Evolutionary conservation across 2,888 invertebrate species (phyloP).

Genomic region (Diplazon laetatorius): DNA sequence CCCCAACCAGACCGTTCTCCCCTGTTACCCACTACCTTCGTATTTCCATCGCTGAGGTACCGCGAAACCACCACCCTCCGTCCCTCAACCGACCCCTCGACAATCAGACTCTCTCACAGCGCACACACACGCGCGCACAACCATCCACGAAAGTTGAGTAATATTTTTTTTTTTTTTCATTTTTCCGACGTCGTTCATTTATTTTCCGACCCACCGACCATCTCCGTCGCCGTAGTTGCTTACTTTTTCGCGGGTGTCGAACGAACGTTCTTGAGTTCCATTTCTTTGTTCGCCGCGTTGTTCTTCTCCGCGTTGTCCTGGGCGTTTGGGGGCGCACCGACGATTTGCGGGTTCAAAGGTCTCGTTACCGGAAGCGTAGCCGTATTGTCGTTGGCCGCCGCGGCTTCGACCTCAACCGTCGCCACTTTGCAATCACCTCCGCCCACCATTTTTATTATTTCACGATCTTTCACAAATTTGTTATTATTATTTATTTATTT

Average conservation of each 20-base stretch:
- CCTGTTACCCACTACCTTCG: slow-evolving; percentile 36
- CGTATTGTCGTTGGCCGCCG: slow-evolving; percentile 89
- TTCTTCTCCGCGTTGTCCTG: slow-evolving; percentile 90
- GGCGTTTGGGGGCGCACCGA: slow-evolving; percentile 87
- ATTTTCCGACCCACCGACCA: neutral
- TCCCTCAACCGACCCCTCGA: too few species aligned
- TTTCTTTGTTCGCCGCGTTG: slow-evolving; percentile 92
- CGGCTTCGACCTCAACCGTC: slow-evolving; percentile 93
- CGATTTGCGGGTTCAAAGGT: slow-evolving; percentile 85
- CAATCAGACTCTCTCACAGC: neutral
- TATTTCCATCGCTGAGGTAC: neutral
- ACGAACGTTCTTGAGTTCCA: slow-evolving; percentile 93
- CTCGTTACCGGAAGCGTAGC: slow-evolving; percentile 94
- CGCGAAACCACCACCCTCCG: too few species aligned
- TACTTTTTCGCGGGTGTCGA: slow-evolving; percentile 94
- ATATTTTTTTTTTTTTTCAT: neutral
- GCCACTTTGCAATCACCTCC: slow-evolving; percentile 93
- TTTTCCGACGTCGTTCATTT: neutral
- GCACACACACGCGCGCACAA: neutral
- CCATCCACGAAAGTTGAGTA: neutral
- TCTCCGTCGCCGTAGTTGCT: slow-evolving; percentile 67
- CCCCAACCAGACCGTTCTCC: slow-evolving; percentile 50
- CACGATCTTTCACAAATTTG: slow-evolving; percentile 12
- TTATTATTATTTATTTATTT: neutral
- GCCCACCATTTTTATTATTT: slow-evolving; percentile 84